These are phyloP conservation scores for Falco naumanni DNA, from an alignment of 2,797 vertebrate species.

Conservation along the genomic window DNA sequence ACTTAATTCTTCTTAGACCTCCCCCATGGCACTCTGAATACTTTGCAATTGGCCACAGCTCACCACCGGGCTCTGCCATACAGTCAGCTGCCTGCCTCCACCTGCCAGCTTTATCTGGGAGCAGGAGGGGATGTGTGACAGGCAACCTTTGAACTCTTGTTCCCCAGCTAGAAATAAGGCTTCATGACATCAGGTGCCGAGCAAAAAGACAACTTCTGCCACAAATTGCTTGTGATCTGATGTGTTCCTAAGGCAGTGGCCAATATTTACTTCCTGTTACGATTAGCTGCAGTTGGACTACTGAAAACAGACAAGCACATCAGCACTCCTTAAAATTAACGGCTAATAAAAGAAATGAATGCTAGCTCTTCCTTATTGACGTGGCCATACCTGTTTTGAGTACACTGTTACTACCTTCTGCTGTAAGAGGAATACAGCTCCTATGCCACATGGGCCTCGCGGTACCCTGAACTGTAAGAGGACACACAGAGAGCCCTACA, in stretches of 20 bases:
- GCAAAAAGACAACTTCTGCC: neutral
- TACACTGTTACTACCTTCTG: neutral
- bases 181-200: neutral
- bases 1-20: neutral
- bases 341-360: neutral
- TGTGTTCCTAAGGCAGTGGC: neutral
- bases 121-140: neutral
- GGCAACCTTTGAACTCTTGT: neutral
- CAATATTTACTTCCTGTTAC: neutral
- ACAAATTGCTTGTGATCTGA: neutral
- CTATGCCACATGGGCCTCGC: rapidly evolving
- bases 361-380: neutral
- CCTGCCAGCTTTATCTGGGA: neutral
- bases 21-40: neutral
- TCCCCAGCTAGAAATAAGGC: neutral
- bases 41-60: neutral
- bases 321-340: neutral
- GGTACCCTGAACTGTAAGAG: neutral
- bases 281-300: neutral
- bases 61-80: neutral
- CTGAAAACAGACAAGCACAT: neutral
- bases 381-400: neutral
- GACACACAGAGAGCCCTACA: neutral
- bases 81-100: neutral
- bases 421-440: neutral